phyloP scores from a whole-genome alignment of 1,140 invertebrate species.

The Calliopsis andreniformis region DNA sequence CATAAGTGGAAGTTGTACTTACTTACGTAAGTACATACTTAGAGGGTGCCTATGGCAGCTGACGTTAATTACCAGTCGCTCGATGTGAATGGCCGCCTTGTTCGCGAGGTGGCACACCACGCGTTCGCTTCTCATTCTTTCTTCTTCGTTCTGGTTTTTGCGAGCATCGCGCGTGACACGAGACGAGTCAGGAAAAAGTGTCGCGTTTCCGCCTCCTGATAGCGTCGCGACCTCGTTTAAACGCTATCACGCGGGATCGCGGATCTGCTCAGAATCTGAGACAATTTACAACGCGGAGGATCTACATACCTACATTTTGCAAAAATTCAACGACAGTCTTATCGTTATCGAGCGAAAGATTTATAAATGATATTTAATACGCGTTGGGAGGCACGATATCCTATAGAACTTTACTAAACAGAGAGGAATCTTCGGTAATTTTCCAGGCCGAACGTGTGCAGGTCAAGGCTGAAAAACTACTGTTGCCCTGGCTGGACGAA shows the following conservation, averaged over 20 bases:
- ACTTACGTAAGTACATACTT: too few relatives aligned
- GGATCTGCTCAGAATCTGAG: too few relatives aligned
- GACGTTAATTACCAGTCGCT: constrained; percentile 64
- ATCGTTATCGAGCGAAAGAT: too few relatives aligned
- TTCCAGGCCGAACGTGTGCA: constrained; percentile 91
- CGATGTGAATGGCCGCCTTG: constrained; percentile 66
- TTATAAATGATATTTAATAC: too few relatives aligned
- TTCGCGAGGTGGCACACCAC: constrained; percentile 62
- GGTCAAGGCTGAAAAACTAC: constrained; percentile 85
- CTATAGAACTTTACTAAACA: too few relatives aligned
- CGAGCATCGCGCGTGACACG: constrained; percentile 26
- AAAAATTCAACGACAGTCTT: too few relatives aligned
- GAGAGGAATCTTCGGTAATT: too few relatives aligned
- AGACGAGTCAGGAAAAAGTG: constrained; percentile 29
- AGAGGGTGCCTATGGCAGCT: constrained; percentile 57
- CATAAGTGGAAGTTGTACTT: constrained; percentile 63
- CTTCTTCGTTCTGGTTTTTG: not conserved
- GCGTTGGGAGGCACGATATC: too few relatives aligned
- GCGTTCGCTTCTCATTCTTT: constrained; percentile 51
- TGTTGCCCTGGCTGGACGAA: constrained; percentile 93
- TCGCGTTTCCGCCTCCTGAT: constrained; percentile 51
- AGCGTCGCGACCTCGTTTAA: constrained; percentile 32
- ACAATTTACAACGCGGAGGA: too few relatives aligned
- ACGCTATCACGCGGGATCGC: constrained; percentile 27
- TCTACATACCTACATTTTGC: too few relatives aligned